These are phyloP conservation scores for Drosophila hamatofila DNA, from an alignment of 2,888 invertebrate genomes.

Conservation along the genomic window DNA sequence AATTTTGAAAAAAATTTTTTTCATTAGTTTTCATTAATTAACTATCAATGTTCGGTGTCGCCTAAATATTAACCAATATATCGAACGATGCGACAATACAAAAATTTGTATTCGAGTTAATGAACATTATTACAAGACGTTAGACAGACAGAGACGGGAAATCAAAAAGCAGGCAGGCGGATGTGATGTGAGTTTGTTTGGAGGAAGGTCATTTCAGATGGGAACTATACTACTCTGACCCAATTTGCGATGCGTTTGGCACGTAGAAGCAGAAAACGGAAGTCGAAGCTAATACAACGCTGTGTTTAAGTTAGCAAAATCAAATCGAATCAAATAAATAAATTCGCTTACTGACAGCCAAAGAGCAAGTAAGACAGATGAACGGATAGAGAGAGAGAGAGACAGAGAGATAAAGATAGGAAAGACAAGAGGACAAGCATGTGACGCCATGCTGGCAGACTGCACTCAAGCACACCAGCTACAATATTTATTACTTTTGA, in stretches of 20 bases:
- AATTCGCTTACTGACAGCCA: constrained; percentile 49
- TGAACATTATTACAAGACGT: constrained; percentile 34
- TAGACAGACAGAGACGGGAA: constrained; percentile 31
- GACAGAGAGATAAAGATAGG: neutral
- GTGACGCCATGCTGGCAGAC: constrained; percentile 66
- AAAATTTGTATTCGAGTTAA: constrained; percentile 42
- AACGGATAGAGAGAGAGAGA: neutral
- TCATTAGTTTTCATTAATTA: neutral
- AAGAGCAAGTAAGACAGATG: neutral
- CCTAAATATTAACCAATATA: constrained; percentile 6
- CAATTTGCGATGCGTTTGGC: constrained; percentile 61
- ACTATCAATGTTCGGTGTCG: neutral
- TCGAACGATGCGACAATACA: constrained; percentile 8
- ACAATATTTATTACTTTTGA: constrained; percentile 81
- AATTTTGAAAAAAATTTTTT: neutral
- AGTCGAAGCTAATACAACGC: constrained; percentile 37
- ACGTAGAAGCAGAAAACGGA: constrained; percentile 46
- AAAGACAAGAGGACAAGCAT: constrained; percentile 31
- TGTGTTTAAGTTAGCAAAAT: constrained; percentile 58
- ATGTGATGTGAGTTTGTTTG: constrained; percentile 12
- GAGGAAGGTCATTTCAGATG: constrained; percentile 1
- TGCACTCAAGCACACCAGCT: constrained; percentile 78
- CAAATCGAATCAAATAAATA: constrained; percentile 66
- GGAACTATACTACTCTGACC: constrained; percentile 40
- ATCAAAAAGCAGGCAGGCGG: constrained; percentile 19